Evolutionary conservation across 2,888 invertebrate genomes (phyloP).

Genomic region (Conistra vaccinii): DNA sequence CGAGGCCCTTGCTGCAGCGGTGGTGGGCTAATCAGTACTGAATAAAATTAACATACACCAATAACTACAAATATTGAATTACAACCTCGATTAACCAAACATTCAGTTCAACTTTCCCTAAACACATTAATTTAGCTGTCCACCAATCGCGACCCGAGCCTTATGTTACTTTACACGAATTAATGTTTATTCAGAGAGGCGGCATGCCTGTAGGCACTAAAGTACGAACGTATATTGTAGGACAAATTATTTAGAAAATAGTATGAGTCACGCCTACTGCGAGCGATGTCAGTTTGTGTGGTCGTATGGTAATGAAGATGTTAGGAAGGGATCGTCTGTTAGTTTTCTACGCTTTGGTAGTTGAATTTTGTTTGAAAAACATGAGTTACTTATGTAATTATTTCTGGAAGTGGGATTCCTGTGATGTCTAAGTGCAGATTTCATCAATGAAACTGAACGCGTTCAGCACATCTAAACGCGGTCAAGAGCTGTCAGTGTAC

Average conservation of each 20-base stretch:
- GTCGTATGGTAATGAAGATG: constrained; percentile 69
- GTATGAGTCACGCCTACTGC: constrained; percentile 69
- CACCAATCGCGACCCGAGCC: constrained; percentile 31
- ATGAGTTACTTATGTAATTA: not conserved
- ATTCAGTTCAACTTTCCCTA: constrained; percentile 50
- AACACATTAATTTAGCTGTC: constrained; percentile 59
- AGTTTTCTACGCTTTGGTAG: constrained; percentile 11
- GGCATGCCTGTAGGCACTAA: constrained; percentile 48
- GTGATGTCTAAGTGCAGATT: too few species aligned
- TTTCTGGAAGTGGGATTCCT: too few species aligned
- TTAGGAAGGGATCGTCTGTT: constrained; percentile 13
- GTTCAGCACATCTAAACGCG: too few species aligned
- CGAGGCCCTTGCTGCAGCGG: not conserved
- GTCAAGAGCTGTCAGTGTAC: too few species aligned
- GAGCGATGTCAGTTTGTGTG: constrained; percentile 65
- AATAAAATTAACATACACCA: constrained; percentile 32
- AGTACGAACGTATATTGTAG: constrained; percentile 57
- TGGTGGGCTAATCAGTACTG: not conserved
- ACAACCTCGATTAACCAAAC: constrained; percentile 32
- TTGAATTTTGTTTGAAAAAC: not conserved
- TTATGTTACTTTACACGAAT: constrained; percentile 57
- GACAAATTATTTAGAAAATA: constrained; percentile 72
- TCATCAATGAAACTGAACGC: too few species aligned
- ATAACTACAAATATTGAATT: constrained; percentile 35
- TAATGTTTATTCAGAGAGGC: constrained; percentile 66